phyloP scores from a whole-genome alignment of 2,797 vertebrate genomes.

The Pangasius sanitwongsei region DNA sequence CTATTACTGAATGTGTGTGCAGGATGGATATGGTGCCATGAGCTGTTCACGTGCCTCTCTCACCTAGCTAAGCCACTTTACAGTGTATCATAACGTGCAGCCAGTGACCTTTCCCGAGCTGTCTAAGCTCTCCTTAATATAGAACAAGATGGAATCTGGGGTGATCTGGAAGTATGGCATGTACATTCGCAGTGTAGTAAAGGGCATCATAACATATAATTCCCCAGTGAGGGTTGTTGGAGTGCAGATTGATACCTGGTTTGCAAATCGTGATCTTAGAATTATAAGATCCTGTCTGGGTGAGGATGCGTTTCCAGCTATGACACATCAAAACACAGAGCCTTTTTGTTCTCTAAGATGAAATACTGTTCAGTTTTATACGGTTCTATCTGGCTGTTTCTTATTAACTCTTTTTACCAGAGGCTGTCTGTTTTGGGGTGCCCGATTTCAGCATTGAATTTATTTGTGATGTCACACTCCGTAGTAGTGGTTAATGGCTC shows the following conservation, averaged over 20 bases:
- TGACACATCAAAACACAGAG: neutral
- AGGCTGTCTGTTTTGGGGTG: no score
- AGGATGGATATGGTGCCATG: neutral
- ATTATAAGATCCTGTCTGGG: neutral
- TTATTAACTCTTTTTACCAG: neutral
- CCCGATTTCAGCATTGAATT: neutral
- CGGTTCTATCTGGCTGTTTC: neutral
- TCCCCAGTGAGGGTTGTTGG: neutral
- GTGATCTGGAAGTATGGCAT: neutral
- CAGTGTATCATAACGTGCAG: conserved; percentile 22
- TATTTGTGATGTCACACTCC: no score
- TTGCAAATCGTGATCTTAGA: neutral
- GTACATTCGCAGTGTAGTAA: neutral
- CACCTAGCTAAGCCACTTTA: conserved; percentile 18
- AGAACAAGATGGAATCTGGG: conserved; percentile 28
- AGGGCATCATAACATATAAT: neutral
- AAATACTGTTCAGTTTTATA: neutral
- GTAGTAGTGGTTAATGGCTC: no score
- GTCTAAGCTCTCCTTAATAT: conserved; percentile 37
- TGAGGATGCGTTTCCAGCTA: neutral
- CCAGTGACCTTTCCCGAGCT: conserved; percentile 31
- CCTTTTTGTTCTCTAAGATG: neutral
- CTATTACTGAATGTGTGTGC: neutral
- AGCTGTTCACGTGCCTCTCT: neutral
- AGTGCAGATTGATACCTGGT: neutral